Conservation (phyloP, 2,797 vertebrate genomes). For the Gobio occitaniae region DNA sequence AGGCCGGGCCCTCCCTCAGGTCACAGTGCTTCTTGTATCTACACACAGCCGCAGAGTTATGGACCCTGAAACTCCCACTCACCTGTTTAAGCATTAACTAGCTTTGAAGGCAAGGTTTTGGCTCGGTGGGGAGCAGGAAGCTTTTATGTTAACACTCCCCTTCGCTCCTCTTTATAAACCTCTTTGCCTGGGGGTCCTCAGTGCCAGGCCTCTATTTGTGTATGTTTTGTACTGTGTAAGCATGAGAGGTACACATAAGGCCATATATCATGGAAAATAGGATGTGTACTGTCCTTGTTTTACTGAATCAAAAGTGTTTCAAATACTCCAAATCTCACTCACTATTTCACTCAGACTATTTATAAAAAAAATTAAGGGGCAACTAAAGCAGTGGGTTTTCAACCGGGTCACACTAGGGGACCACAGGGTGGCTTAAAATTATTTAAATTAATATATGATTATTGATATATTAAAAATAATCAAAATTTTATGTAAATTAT, state of each 20-base stretch:
- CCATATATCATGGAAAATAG: constrained; percentile 6
- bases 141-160: constrained; percentile 67
- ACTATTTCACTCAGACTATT: no score
- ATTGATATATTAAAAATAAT: no score
- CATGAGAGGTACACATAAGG: background rate
- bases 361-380: no score
- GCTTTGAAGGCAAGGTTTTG: constrained; percentile 63
- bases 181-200: constrained; percentile 21
- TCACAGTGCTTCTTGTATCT: constrained; percentile 53
- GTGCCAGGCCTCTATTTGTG: constrained; percentile 12
- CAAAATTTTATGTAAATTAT: no score
- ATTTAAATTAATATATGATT: no score
- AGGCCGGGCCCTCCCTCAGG: constrained; percentile 46
- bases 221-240: background rate
- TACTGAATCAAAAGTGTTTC: background rate
- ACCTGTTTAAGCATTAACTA: constrained; percentile 75
- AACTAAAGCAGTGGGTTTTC: no score
- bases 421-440: no score
- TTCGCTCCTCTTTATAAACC: constrained; percentile 14
- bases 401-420: no score
- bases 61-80: constrained; percentile 62
- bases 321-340: background rate
- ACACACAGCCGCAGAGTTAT: constrained; percentile 62
- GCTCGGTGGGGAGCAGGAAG: constrained; percentile 55
- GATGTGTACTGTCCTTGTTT: background rate